These are phyloP conservation scores for Leucophenga maculata DNA, from an alignment of 2,888 invertebrate species.

Conservation along the genomic window DNA sequence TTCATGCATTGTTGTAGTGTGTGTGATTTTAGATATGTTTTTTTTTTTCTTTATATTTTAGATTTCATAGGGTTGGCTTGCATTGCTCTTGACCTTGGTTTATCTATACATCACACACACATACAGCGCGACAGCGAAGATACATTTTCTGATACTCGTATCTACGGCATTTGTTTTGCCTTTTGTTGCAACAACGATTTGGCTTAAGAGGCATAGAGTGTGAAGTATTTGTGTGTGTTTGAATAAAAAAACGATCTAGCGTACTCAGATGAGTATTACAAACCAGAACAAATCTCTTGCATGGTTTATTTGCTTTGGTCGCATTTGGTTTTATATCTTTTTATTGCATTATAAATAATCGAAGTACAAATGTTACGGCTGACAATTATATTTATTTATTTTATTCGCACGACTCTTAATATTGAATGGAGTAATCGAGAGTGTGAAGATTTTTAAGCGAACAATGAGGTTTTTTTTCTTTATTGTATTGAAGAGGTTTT, in stretches of 20 bases:
- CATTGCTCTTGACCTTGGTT: constrained; percentile 51
- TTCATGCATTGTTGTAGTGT: constrained; percentile 54
- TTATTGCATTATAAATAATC: constrained; percentile 7
- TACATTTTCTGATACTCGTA: constrained; percentile 23
- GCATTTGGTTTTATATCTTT: constrained; percentile 1
- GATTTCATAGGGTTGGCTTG: constrained; percentile 54
- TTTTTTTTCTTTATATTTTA: constrained; percentile 7
- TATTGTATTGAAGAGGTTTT: too few relatives aligned
- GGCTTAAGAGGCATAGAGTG: constrained; percentile 10
- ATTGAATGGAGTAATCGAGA: too few relatives aligned
- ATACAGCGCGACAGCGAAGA: constrained; percentile 2
- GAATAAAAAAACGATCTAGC: background rate
- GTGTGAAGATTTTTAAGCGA: background rate
- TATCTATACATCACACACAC: background rate
- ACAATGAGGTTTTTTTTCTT: constrained; percentile 9
- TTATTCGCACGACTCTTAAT: too few relatives aligned
- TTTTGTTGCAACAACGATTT: constrained; percentile 6
- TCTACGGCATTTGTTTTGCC: constrained; percentile 9
- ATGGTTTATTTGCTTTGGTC: constrained; percentile 21
- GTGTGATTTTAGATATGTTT: constrained; percentile 55
- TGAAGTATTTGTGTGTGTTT: constrained; percentile 15
- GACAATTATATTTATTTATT: constrained; percentile 28
- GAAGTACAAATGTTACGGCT: background rate
- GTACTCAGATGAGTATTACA: background rate
- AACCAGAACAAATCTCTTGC: constrained; percentile 31